Conservation (phyloP, 2,113 vertebrate species). For the Tretioscincus oriximinensis region DNA sequence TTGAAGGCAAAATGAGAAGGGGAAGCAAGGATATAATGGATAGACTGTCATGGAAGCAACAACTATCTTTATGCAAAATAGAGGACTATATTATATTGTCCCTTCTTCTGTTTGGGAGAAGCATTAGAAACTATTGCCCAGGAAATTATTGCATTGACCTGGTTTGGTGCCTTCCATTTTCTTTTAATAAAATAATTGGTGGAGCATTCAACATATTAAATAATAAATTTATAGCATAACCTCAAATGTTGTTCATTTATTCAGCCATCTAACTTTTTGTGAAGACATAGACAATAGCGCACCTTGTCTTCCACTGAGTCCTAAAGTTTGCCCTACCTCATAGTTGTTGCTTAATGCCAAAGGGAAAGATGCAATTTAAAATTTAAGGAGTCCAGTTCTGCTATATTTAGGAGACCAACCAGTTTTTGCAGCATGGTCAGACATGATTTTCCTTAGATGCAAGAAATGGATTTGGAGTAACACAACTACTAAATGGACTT, state of each 20-base stretch:
- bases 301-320: no score
- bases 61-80: neutral
- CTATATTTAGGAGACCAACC: no score
- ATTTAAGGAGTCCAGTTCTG: neutral
- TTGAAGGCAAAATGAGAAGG: no score
- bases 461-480: neutral
- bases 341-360: neutral
- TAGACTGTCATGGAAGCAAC: no score
- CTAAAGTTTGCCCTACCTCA: no score
- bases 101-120: neutral
- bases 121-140: neutral
- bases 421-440: neutral
- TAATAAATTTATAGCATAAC: neutral
- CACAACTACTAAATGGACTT: neutral
- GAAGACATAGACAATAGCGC: no score
- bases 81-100: neutral
- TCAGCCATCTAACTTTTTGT: no score
- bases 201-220: neutral
- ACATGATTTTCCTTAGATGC: neutral
- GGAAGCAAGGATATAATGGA: no score
- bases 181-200: neutral
- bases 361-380: neutral
- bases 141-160: neutral
- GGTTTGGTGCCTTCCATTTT: accelerated
- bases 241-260: no score